A percentile compares a stretch with the other conserved stretches of the same genome.
These are phyloP conservation scores for Criorhina ranunculi DNA, from an alignment of 2,888 invertebrate genomes.

Conservation along the genomic window DNA sequence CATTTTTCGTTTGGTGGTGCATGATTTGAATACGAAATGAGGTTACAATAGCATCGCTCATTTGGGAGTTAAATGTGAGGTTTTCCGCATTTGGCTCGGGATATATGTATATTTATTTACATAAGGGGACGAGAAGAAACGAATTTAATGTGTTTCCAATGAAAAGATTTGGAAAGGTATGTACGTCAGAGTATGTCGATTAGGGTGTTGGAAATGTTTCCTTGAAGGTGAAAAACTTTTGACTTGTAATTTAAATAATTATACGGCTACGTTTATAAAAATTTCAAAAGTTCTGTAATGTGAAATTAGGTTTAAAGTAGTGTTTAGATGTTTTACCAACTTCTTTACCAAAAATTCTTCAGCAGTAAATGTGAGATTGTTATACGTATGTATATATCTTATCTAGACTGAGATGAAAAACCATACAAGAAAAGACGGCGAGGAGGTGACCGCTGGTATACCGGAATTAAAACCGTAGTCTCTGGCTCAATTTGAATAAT, in stretches of 20 bases:
- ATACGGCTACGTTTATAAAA: too few species aligned
- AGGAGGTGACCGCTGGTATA: too few species aligned
- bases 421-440: too few species aligned
- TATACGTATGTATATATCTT: too few species aligned
- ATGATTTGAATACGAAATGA: conserved; percentile 35
- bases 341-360: too few species aligned
- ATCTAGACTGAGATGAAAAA: too few species aligned
- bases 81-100: conserved; percentile 22
- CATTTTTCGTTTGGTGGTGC: conserved; percentile 27
- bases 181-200: conserved; percentile 5
- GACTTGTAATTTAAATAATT: background rate
- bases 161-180: background rate
- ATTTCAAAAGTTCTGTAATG: too few species aligned
- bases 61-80: conserved; percentile 34
- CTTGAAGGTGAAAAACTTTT: background rate
- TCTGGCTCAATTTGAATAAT: too few species aligned
- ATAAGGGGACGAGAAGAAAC: background rate
- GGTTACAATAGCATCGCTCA: conserved; percentile 42
- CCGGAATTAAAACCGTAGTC: too few species aligned
- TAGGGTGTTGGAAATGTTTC: background rate
- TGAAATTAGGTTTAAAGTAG: too few species aligned
- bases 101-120: conserved; percentile 4
- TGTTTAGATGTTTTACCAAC: too few species aligned
- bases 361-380: too few species aligned
- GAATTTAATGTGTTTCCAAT: conserved; percentile 23